A percentile compares a stretch with the other conserved stretches of the same genome.
These are phyloP conservation scores for Microplitis deprimator DNA, from an alignment of 2,888 invertebrate species.

Conservation along the genomic window DNA sequence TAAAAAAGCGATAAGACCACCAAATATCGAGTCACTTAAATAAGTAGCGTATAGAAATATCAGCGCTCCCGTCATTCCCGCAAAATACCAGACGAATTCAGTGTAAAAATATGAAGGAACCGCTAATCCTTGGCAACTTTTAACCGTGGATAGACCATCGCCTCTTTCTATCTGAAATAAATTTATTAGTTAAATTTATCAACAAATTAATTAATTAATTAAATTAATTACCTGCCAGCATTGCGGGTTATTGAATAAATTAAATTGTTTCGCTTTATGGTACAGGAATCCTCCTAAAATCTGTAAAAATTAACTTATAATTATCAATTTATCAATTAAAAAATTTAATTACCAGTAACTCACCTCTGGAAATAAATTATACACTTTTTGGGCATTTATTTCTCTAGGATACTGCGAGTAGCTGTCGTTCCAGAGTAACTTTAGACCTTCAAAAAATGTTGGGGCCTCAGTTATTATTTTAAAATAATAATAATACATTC, in stretches of 20 bases:
- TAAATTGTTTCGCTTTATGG: conserved; percentile 70
- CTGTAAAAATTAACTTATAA: conserved; percentile 53
- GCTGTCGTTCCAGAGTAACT: conserved; percentile 79
- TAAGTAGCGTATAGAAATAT: conserved; percentile 80
- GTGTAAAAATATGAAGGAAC: conserved; percentile 89
- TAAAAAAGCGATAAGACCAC: conserved; percentile 80
- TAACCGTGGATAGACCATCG: conserved; percentile 75
- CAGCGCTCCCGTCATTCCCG: conserved; percentile 80
- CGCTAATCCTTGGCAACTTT: conserved; percentile 85
- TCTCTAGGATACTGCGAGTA: conserved; percentile 86
- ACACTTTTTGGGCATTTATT: conserved; percentile 86
- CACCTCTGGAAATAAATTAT: conserved; percentile 90
- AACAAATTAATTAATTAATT: conserved; percentile 1
- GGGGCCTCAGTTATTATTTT: conserved; percentile 83
- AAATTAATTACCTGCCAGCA: conserved; percentile 70
- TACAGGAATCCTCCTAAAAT: conserved; percentile 72
- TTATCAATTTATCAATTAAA: too few relatives aligned
- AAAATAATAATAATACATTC: conserved; percentile 90
- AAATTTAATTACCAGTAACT: conserved; percentile 11
- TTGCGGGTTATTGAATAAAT: conserved; percentile 57
- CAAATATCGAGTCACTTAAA: conserved; percentile 80
- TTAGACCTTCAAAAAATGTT: conserved; percentile 76
- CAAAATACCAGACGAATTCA: conserved; percentile 82
- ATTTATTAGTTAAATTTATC: background rate
- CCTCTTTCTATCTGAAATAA: conserved; percentile 75